Evolutionary conservation across 2,797 vertebrate genomes (phyloP).

Genomic region (Lateolabrax maculatus): DNA sequence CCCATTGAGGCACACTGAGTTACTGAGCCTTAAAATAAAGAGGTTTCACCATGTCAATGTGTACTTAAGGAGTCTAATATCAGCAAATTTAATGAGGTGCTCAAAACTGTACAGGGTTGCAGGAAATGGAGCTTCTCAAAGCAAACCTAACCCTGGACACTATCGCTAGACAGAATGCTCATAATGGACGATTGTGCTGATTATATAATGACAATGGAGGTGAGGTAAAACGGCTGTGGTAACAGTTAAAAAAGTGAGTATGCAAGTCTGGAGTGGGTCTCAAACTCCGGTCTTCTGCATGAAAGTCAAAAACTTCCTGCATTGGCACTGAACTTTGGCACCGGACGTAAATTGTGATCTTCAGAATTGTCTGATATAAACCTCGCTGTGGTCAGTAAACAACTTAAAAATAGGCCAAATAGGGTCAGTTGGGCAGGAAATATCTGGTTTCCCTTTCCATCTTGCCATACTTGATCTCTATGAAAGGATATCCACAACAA

Average conservation of each 20-base stretch:
- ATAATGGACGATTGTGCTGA: not conserved
- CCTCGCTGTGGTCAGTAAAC: no score
- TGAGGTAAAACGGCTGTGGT: not conserved
- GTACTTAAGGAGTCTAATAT: conserved; percentile 4
- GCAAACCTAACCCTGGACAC: not conserved
- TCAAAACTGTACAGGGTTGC: not conserved
- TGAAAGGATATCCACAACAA: conserved; percentile 4
- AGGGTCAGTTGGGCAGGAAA: no score
- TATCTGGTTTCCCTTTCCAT: not conserved
- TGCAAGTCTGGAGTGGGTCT: not conserved
- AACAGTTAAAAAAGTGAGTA: not conserved
- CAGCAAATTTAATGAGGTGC: not conserved
- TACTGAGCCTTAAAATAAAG: not conserved
- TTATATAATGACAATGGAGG: not conserved
- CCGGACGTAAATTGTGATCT: not conserved
- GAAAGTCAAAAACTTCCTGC: no score
- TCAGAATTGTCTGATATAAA: not conserved
- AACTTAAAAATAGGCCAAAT: no score
- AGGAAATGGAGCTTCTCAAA: not conserved
- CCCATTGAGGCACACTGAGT: not conserved
- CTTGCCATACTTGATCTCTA: not conserved
- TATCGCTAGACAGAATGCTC: not conserved
- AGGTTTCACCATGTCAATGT: not conserved
- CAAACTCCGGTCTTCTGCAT: not conserved
- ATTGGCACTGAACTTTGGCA: not conserved